Evolutionary conservation across 2,113 vertebrate species (phyloP), one percentile per base, ranked within the genome.

Genomic region (Ochotona princeps): DNA sequence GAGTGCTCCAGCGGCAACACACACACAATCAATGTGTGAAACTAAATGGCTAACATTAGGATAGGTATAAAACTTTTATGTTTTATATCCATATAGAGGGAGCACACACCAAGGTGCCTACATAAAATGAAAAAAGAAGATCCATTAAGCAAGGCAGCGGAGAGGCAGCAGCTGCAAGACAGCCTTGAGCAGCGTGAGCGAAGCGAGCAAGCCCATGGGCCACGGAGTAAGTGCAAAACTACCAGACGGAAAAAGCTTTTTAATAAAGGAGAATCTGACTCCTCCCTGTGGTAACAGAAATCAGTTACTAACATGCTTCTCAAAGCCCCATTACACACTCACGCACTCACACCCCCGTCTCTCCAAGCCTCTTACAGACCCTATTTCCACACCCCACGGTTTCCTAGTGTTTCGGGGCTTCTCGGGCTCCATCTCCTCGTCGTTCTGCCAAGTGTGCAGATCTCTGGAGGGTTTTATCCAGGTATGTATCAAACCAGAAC

Each of bases 1-100:
- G 88, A 67, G 66, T 91, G 94, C 76, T 69, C 44, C 32, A 93
- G 81, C 49, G 75, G 87, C 92, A 94, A 91, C 84, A 80, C 47
- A 95, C 65, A 93, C 47, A 89, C 67, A 83, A 95, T 95, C 97
- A 95, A 96, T 92, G 91, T 83, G 89, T 81, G 89, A 90, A 89
- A 78, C 84, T 70, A 94, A 97, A 93, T 73, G 70, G 92, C n/a
- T 78, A 92, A 83, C 73, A 86, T 83, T 67, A 60, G 12, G 35
- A 28, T 91, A 87, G 5, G 21, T 61, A 74, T 88, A 92, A 97
- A 94, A 95, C 76, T 87, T 89, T 94, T 75, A 97, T 95, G 79
- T 90, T 92, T 93, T 32, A 74, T 94, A 92, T 94, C 93, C 93
- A 87, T 83, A 94, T 90, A 93, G 87, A 93, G 87, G 12, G 25